Conservation (phyloP, 2,113 vertebrate species). For the Cyprinodon brontotheroides region DNA sequence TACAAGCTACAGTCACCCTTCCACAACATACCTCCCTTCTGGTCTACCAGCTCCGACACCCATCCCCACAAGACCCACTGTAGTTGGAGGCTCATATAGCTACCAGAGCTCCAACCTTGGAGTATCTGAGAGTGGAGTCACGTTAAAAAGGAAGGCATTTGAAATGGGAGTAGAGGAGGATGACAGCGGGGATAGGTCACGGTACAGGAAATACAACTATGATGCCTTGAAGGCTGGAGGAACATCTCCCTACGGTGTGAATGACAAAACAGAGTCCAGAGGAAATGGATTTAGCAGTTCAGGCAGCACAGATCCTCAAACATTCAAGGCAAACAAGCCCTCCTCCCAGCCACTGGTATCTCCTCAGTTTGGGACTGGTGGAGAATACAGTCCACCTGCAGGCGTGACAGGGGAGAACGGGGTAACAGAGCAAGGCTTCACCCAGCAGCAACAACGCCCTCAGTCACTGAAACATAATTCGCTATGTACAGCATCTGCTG, state of each 20-base stretch:
- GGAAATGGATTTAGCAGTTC: slow-evolving; percentile 82
- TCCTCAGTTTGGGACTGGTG: slow-evolving; percentile 76
- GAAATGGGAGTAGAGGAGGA: slow-evolving; percentile 84
- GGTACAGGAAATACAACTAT: slow-evolving; percentile 91
- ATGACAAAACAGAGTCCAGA: slow-evolving; percentile 85
- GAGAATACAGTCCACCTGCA: slow-evolving; percentile 84
- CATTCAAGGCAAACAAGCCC: slow-evolving; percentile 85
- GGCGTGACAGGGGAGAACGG: slow-evolving; percentile 82
- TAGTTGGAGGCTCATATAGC: slow-evolving; percentile 84
- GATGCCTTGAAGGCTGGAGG: slow-evolving; percentile 84
- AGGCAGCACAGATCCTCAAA: slow-evolving; percentile 74
- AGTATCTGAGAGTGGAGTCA: slow-evolving; percentile 75
- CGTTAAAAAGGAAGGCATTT: slow-evolving; percentile 92
- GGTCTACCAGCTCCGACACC: slow-evolving; percentile 87
- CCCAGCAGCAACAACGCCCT: slow-evolving; percentile 70
- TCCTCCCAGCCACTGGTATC: slow-evolving; percentile 84
- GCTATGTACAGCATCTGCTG: slow-evolving; percentile 71
- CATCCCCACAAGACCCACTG: slow-evolving; percentile 80
- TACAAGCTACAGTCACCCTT: slow-evolving; percentile 84
- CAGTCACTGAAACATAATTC: slow-evolving; percentile 70
- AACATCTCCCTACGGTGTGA: slow-evolving; percentile 81
- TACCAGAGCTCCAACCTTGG: slow-evolving; percentile 83
- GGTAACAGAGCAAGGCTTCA: slow-evolving; percentile 70
- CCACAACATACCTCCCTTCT: slow-evolving; percentile 85
- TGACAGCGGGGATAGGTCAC: slow-evolving; percentile 74